These are phyloP conservation scores for Selene dorsalis DNA, from an alignment of 2,797 vertebrate genomes.

Conservation along the genomic window DNA sequence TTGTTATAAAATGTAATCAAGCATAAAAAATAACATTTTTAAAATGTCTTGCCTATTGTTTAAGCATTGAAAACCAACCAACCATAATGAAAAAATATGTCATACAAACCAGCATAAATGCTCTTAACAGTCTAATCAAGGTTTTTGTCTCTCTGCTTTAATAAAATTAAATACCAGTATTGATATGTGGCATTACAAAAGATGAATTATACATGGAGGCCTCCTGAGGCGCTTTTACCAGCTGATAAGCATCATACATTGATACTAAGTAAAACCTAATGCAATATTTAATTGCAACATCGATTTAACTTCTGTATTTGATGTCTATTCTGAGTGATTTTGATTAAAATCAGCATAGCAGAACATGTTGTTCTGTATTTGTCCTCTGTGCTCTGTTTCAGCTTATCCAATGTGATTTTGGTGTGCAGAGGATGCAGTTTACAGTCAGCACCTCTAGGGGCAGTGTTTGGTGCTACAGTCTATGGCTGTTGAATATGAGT, in stretches of 20 bases:
- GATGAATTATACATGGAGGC: slow-evolving; percentile 29
- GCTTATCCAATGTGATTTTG: not conserved
- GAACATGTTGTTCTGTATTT: not conserved
- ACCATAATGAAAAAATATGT: slow-evolving; percentile 2
- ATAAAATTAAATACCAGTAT: not conserved
- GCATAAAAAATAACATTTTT: not conserved
- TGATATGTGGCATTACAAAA: slow-evolving; percentile 1
- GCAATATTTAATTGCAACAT: not conserved
- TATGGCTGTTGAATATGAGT: not conserved
- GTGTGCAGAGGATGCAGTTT: too few relatives aligned
- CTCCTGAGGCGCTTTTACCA: slow-evolving; percentile 1
- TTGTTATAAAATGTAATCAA: not conserved
- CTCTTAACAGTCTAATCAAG: not conserved
- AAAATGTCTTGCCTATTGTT: not conserved
- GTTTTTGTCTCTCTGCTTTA: slow-evolving; percentile 3
- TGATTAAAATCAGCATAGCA: not conserved
- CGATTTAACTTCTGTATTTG: not conserved
- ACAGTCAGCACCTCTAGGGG: slow-evolving; percentile 41
- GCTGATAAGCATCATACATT: not conserved
- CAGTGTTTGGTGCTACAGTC: not conserved
- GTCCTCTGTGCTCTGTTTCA: not conserved
- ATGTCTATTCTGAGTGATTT: not conserved
- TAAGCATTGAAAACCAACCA: not conserved
- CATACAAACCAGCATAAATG: not conserved
- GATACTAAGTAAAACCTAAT: slow-evolving; percentile 13